Evolutionary conservation across 2,888 invertebrate species (phyloP).

Genomic region (Leptopilina myrica): DNA sequence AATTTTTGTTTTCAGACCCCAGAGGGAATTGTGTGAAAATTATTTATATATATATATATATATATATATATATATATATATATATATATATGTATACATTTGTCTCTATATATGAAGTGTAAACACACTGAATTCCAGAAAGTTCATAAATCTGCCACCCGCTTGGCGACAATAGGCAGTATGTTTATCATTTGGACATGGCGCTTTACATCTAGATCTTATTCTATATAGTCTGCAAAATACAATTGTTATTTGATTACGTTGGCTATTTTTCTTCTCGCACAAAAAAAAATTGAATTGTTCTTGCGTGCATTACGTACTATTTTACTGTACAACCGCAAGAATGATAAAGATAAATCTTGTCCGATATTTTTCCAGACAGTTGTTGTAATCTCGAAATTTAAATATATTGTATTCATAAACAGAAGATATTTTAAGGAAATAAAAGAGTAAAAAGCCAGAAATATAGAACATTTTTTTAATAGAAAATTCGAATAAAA

Average conservation of each 20-base stretch:
- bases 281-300: not conserved
- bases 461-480: no score
- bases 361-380: not conserved
- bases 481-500: no score
- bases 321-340: not conserved
- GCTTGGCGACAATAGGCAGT: constrained; percentile 30
- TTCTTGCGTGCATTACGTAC: not conserved
- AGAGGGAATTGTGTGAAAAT: no score
- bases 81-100: no score
- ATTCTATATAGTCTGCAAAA: not conserved
- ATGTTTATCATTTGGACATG: constrained; percentile 30
- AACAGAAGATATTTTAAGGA: no score
- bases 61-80: no score
- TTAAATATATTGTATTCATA: no score
- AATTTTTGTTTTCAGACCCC: not conserved
- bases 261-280: not conserved
- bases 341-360: not conserved
- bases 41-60: no score
- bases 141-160: constrained; percentile 17
- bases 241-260: constrained; percentile 11
- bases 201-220: not conserved
- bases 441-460: no score
- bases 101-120: no score
- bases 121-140: not conserved
- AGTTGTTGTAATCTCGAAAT: not conserved